A percentile compares a stretch with the other conserved stretches of the same genome.
phyloP scores from a whole-genome alignment of 2,888 invertebrate species.

The Eupithecia tripunctaria region DNA sequence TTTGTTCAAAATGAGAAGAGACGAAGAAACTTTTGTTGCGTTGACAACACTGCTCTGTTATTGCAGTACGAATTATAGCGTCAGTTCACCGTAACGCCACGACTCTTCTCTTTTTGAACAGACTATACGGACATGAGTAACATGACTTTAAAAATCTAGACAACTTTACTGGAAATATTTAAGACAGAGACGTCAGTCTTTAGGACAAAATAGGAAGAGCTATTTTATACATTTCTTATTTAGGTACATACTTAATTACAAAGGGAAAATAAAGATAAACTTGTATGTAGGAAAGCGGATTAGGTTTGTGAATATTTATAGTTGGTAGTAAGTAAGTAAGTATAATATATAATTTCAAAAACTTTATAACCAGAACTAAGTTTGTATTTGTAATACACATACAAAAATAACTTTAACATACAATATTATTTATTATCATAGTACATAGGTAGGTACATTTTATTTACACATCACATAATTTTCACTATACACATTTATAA shows the following conservation, averaged over 20 bases:
- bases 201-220: constrained; percentile 53
- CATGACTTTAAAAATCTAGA: neutral
- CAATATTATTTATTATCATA: neutral
- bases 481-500: neutral
- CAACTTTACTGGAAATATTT: constrained; percentile 14
- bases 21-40: too few relatives aligned
- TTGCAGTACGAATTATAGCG: too few relatives aligned
- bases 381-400: constrained; percentile 6
- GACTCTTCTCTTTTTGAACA: too few relatives aligned
- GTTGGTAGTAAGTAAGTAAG: neutral
- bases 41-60: too few relatives aligned
- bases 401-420: constrained; percentile 2
- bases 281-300: neutral
- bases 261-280: neutral
- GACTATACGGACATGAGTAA: constrained; percentile 5
- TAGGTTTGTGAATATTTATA: neutral
- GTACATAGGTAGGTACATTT: too few relatives aligned
- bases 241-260: neutral
- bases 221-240: constrained; percentile 14
- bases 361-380: neutral
- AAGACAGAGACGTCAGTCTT: constrained; percentile 56
- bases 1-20: too few relatives aligned
- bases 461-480: neutral
- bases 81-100: too few relatives aligned
- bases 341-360: neutral